Percentiles rank a stretch among this genome's conserved stretches.
Conservation (phyloP, 2,888 invertebrate species). For the Tridacna crocea region DNA sequence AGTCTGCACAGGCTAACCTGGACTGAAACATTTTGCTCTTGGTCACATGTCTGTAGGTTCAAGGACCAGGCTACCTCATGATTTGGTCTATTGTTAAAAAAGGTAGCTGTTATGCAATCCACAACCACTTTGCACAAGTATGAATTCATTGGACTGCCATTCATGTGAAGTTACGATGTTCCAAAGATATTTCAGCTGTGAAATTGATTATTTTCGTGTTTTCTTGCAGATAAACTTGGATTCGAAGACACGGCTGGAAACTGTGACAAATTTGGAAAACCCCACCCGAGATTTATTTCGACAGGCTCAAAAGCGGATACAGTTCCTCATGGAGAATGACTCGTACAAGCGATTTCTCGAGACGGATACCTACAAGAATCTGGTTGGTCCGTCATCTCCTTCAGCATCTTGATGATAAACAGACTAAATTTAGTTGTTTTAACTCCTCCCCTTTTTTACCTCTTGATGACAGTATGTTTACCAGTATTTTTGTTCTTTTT, state of each 20-base stretch:
- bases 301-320: slow-evolving; percentile 86
- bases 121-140: too few relatives aligned
- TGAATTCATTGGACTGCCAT: too few relatives aligned
- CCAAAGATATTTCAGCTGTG: too few relatives aligned
- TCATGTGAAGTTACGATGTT: too few relatives aligned
- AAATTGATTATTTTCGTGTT: background rate
- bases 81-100: too few relatives aligned
- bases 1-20: too few relatives aligned
- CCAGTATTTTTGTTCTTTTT: too few relatives aligned
- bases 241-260: slow-evolving; percentile 84
- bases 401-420: background rate
- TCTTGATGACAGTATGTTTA: too few relatives aligned
- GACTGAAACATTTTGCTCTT: too few relatives aligned
- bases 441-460: background rate
- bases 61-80: too few relatives aligned
- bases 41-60: too few relatives aligned
- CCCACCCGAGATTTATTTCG: slow-evolving; percentile 85
- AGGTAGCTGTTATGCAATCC: too few relatives aligned
- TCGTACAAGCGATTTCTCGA: slow-evolving; percentile 86
- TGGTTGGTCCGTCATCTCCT: slow-evolving; percentile 17
- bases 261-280: slow-evolving; percentile 82
- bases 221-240: slow-evolving; percentile 86
- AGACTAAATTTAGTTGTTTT: background rate
- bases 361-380: slow-evolving; percentile 85
- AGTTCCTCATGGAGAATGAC: slow-evolving; percentile 86